phyloP scores from a whole-genome alignment of 2,113 vertebrate species.

The Lophochroa leadbeateri region DNA sequence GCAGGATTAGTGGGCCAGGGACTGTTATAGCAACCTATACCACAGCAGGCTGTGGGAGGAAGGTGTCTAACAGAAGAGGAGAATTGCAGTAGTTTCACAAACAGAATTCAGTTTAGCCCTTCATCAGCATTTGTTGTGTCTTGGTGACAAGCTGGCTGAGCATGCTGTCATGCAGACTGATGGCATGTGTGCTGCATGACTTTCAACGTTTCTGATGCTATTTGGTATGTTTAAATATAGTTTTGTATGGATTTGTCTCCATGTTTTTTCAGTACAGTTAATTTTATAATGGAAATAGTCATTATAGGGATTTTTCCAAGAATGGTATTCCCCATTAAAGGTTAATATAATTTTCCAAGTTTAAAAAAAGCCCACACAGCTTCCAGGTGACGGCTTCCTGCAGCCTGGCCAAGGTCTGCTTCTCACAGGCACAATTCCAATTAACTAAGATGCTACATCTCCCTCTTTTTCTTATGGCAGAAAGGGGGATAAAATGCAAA shows the following conservation, averaged over 20 bases:
- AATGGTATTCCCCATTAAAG: not conserved
- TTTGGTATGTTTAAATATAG: not conserved
- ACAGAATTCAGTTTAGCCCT: not conserved
- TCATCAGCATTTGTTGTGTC: no score
- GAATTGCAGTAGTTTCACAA: not conserved
- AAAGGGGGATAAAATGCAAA: not conserved
- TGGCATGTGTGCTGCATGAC: fast-evolving
- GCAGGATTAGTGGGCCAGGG: not conserved
- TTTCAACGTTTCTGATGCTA: not conserved
- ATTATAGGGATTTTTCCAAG: not conserved
- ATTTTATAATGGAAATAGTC: not conserved
- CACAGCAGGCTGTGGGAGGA: not conserved
- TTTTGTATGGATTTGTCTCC: not conserved
- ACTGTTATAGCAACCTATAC: not conserved
- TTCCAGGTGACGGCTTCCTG: not conserved
- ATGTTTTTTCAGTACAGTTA: not conserved
- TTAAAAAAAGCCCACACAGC: not conserved
- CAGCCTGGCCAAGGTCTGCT: not conserved
- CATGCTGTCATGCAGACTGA: fast-evolving
- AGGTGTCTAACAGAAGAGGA: not conserved
- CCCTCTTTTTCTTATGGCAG: not conserved
- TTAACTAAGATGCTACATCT: not conserved
- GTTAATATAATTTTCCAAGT: not conserved
- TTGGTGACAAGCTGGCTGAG: not conserved
- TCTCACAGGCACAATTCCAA: not conserved